phyloP scores from a whole-genome alignment of 2,797 vertebrate genomes.

The Eulemur rubriventer region DNA sequence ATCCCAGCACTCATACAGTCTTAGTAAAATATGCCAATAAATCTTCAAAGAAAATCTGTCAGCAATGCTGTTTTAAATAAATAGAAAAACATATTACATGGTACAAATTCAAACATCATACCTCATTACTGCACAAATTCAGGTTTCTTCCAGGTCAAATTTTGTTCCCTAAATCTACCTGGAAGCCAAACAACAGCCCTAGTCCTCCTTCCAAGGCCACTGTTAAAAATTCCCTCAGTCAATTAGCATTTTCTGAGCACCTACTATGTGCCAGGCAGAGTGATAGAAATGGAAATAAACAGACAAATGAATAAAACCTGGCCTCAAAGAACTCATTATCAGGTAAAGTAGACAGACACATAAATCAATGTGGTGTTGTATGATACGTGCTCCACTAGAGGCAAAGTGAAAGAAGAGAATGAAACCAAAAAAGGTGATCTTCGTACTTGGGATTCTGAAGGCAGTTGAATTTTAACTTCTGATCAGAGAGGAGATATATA shows the following conservation, averaged over 20 bases:
- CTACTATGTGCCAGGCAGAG: not conserved
- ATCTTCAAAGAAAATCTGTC: constrained; percentile 85
- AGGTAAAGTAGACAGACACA: not conserved
- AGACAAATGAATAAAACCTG: not conserved
- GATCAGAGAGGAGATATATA: not conserved
- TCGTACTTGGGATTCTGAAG: not conserved
- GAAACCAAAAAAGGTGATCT: not conserved
- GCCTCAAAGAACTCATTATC: not conserved
- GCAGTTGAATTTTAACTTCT: not conserved
- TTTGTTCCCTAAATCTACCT: not conserved
- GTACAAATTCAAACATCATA: constrained; percentile 23
- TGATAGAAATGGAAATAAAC: not conserved
- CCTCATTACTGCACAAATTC: constrained; percentile 22
- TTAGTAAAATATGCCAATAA: constrained; percentile 86
- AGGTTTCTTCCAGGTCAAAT: constrained; percentile 20
- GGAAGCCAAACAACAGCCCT: not conserved
- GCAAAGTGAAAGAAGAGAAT: not conserved
- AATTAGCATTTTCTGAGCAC: not conserved
- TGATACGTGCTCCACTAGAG: not conserved
- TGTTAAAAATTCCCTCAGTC: not conserved
- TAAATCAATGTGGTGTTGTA: not conserved
- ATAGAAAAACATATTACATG: constrained; percentile 78
- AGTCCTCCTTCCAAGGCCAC: not conserved
- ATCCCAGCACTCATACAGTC: constrained; percentile 83
- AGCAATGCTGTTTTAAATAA: constrained; percentile 84